Base-by-base conservation (phyloP, 2,888 invertebrate genomes). In the Synergus umbraculus region DNA sequence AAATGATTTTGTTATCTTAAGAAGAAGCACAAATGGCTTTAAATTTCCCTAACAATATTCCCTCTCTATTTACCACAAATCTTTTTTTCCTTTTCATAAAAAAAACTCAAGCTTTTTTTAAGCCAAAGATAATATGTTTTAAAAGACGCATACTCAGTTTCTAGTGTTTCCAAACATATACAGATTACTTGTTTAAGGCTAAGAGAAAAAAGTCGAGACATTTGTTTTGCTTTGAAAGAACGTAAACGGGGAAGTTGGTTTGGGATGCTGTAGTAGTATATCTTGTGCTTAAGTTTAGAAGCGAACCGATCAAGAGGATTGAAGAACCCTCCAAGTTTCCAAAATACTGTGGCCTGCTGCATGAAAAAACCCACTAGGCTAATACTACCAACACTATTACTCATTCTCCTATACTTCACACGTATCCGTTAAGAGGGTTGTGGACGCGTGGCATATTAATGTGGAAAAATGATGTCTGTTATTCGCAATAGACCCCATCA, bases 391-490 rank as follows among this genome's bases (percentile, higher is more conserved):
- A 54, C 15, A 13, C 54, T 13, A 73, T 54, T 73, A 54, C 12
- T 63, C 22, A 63, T 60, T 63, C 60, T 12, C 13, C 22, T 63
- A 29, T 63, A 63, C 54, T 73, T 73, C 54, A 73, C 54, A 73
- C 54, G 54, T 73, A 73, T 73, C 73, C 54, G 73, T 37, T 73
- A 54, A 69, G 73, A 54, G 73, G 73, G 73, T 73, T 54, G 80
- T 80, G 80, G 80, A 65, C 78, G 81, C 81, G 76, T 65, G 77
- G 77, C 81, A 79, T 83, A 83, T 84, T 83, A 84, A 83, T 80
- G 77, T 78, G 79, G 82, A 83, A 84, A 85, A 85, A 83, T 83
- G 81, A 81, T 78, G 81, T 73, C 79, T 80, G 79, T 76, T 76
- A 49, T 78, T 78, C 76, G 67, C 76, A 49, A 77, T 69, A 58